These are phyloP conservation scores for Drosophila malerkotliana DNA, from an alignment of 1,140 invertebrate species.

Conservation along the genomic window DNA sequence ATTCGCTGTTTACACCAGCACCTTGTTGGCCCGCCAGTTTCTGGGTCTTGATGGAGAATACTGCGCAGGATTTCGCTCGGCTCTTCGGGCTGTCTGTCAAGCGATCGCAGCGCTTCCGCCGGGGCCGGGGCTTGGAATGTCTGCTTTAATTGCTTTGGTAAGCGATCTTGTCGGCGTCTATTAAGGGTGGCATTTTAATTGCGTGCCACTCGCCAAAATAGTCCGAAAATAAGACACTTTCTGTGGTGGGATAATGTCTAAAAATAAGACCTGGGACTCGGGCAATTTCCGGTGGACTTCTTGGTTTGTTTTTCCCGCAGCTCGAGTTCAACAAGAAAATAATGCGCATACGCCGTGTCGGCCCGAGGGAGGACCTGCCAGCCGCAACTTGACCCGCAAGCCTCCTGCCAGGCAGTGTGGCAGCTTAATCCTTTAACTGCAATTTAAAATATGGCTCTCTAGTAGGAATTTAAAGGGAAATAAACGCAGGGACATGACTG, in stretches of 20 bases:
- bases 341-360: slow-evolving; percentile 35
- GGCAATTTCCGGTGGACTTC: slow-evolving; percentile 33
- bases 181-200: slow-evolving; percentile 56
- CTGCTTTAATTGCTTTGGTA: slow-evolving; percentile 53
- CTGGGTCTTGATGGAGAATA: slow-evolving; percentile 30
- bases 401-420: slow-evolving; percentile 11
- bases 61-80: slow-evolving; percentile 27
- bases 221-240: slow-evolving; percentile 37
- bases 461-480: slow-evolving; percentile 29
- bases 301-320: slow-evolving; percentile 4
- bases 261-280: slow-evolving; percentile 41
- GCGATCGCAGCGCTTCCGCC: slow-evolving; percentile 43
- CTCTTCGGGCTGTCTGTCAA: slow-evolving; percentile 58
- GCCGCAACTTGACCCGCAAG: slow-evolving; percentile 45
- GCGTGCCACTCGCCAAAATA: slow-evolving; percentile 19
- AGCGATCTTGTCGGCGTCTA: slow-evolving; percentile 46
- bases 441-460: slow-evolving; percentile 74
- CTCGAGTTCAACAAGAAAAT: slow-evolving; percentile 42
- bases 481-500: slow-evolving; percentile 17
- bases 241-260: slow-evolving; percentile 36
- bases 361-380: slow-evolving; percentile 2
- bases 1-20: slow-evolving; percentile 33
- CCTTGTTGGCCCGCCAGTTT: slow-evolving; percentile 51
- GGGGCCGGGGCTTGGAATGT: slow-evolving; percentile 39
- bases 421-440: slow-evolving; percentile 76